Base-by-base conservation (phyloP, 2,888 invertebrate species). In the Cephus runcator region DNA sequence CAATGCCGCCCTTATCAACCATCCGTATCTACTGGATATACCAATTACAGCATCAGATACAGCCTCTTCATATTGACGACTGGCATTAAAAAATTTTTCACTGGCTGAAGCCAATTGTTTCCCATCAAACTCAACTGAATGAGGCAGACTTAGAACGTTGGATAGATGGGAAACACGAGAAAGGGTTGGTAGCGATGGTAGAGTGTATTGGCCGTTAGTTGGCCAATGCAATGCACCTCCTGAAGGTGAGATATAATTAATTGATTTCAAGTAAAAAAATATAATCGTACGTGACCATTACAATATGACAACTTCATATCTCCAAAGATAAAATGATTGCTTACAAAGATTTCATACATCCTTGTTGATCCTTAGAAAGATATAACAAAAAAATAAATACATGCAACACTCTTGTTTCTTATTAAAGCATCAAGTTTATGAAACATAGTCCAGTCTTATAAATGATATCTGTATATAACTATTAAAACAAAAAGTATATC, bases 1-100 rank as follows among this genome's bases (percentile, higher is more conserved):
- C 12, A 85, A 12, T 15, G 80, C 76, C 11, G 91, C 90, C 80
- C 82, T 87, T 30, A 90, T 78, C 40, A 91, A 79, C 88, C 88
- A 87, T 76, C 83, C 80, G 75, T 84, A 86, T 36, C 81, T 85
- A 68, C 81, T 79, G 3, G 82, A 73, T 33, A 85, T 76, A 75
- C 79, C 80, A 30, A 81, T 34, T 40, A 81, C 69, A 33, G 74
- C 77, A 30, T 75, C 75, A 12, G 79, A 79, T 34, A 83, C 69
- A 30, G 79, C 77, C n/a, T 77, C 71, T 79, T 80, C 75, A 71
- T 82, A 83, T 23, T 69, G 68, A 4, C 73, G 79, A 75, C 78
- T 83, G 15, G 80, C 56, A 75, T 83, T 82, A 35, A 79, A 74
- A 30, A 81, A 69, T 69, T 68, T 80, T 40, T 82, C 77, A 15